Evolutionary conservation across 2,113 vertebrate genomes (phyloP).

Genomic region (Taxidea taxus): DNA sequence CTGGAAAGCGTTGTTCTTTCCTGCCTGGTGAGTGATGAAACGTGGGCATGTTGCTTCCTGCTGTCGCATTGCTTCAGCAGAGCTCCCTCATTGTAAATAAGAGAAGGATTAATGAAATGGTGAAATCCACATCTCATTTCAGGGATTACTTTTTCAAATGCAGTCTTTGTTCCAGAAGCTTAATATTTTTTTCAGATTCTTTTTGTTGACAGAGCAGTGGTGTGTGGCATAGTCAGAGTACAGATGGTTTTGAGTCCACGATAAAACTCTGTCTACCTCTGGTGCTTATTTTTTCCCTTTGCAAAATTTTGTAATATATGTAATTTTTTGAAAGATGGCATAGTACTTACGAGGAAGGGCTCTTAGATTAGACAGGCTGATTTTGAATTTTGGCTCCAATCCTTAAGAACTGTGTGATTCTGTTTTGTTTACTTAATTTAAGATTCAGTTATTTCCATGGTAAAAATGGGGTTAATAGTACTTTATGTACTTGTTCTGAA

Average conservation of each 20-base stretch:
- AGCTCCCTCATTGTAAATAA: slow-evolving; percentile 23
- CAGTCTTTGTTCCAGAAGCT: slow-evolving; percentile 10
- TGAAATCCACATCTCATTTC: slow-evolving; percentile 38
- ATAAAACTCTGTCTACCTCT: not conserved
- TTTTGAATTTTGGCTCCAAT: not conserved
- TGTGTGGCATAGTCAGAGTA: not conserved
- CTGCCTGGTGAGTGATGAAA: slow-evolving; percentile 33
- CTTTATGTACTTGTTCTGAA: not conserved
- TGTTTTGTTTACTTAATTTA: not conserved
- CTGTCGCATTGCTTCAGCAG: slow-evolving; percentile 37
- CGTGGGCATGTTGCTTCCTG: slow-evolving; percentile 16
- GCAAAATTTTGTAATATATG: not conserved
- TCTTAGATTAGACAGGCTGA: not conserved
- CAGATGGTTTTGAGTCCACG: not conserved
- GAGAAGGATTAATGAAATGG: not conserved
- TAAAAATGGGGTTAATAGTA: not conserved
- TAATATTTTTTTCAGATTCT: not conserved
- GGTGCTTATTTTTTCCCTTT: not conserved
- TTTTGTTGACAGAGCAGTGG: slow-evolving; percentile 25
- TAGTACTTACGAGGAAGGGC: not conserved
- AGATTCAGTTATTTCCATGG: not conserved
- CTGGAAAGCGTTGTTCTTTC: slow-evolving; percentile 43
- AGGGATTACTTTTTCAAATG: slow-evolving; percentile 39
- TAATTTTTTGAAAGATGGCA: not conserved
- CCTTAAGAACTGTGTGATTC: not conserved